Percentiles rank a stretch among this genome's conserved stretches.
phyloP scores from a whole-genome alignment of 1,140 invertebrate species.

The Leptonema lineaticorne region DNA sequence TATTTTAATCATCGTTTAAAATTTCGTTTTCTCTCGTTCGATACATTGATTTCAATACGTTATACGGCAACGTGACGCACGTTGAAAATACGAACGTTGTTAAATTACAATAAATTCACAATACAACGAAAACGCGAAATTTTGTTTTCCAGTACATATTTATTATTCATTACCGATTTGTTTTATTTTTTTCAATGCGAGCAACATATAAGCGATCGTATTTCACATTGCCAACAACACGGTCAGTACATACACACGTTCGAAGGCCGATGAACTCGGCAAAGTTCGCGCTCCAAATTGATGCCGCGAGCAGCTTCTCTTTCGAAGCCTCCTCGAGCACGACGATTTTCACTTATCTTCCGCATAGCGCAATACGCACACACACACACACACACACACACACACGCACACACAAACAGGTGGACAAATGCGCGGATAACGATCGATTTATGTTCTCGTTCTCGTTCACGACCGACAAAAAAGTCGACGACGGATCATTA shows the following conservation, averaged over 20 bases:
- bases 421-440: too few relatives aligned
- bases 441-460: background rate
- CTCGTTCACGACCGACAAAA: background rate
- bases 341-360: conserved; percentile 14
- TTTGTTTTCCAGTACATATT: background rate
- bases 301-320: conserved; percentile 12
- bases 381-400: too few relatives aligned
- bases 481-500: too few relatives aligned
- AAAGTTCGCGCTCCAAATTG: conserved; percentile 29
- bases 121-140: too few relatives aligned
- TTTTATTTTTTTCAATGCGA: background rate
- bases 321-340: conserved; percentile 13
- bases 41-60: too few relatives aligned
- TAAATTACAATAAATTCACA: too few relatives aligned
- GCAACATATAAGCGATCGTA: background rate
- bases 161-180: background rate
- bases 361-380: background rate
- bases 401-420: too few relatives aligned
- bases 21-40: too few relatives aligned
- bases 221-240: background rate
- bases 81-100: too few relatives aligned
- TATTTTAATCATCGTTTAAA: too few relatives aligned
- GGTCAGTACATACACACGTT: background rate
- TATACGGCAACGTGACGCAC: too few relatives aligned
- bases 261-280: conserved; percentile 15